Conservation (phyloP, 2,888 invertebrate genomes). For the Acleris sparsana region DNA sequence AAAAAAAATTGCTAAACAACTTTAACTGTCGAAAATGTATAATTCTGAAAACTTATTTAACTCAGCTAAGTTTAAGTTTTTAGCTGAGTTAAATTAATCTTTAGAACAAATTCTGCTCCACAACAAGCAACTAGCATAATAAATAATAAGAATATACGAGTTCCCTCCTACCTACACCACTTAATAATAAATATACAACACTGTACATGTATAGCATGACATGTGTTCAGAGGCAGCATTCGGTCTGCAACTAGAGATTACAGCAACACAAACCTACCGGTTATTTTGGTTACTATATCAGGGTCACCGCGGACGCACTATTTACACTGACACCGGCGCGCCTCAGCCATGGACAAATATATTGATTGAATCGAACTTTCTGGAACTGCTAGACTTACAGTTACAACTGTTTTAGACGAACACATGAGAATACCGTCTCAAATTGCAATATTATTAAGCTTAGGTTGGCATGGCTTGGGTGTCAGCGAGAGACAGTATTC, state of each 20-base stretch:
- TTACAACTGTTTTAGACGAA: background rate
- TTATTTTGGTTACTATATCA: slow-evolving; percentile 77
- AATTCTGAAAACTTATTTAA: too few relatives aligned
- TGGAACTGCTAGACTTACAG: slow-evolving; percentile 16
- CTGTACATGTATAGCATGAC: slow-evolving; percentile 5
- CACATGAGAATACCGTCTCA: too few relatives aligned
- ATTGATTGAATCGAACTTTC: slow-evolving; percentile 35
- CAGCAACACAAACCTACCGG: slow-evolving; percentile 60
- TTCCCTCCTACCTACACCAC: background rate
- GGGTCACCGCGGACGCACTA: slow-evolving; percentile 59
- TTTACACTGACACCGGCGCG: slow-evolving; percentile 46
- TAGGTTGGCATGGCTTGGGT: too few relatives aligned
- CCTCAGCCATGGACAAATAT: slow-evolving; percentile 40
- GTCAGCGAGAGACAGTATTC: too few relatives aligned
- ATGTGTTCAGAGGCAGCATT: slow-evolving; percentile 46
- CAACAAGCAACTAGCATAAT: too few relatives aligned
- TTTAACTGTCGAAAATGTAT: too few relatives aligned
- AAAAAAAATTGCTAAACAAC: too few relatives aligned
- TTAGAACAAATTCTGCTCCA: too few relatives aligned
- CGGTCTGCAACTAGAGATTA: slow-evolving; percentile 59
- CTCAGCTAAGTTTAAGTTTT: too few relatives aligned
- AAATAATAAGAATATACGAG: too few relatives aligned
- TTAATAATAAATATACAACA: slow-evolving; percentile 24
- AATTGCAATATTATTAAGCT: too few relatives aligned
- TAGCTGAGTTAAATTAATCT: too few relatives aligned